Evolutionary conservation across 2,113 vertebrate genomes (phyloP).

Genomic region (Herpetotheres cachinnans): DNA sequence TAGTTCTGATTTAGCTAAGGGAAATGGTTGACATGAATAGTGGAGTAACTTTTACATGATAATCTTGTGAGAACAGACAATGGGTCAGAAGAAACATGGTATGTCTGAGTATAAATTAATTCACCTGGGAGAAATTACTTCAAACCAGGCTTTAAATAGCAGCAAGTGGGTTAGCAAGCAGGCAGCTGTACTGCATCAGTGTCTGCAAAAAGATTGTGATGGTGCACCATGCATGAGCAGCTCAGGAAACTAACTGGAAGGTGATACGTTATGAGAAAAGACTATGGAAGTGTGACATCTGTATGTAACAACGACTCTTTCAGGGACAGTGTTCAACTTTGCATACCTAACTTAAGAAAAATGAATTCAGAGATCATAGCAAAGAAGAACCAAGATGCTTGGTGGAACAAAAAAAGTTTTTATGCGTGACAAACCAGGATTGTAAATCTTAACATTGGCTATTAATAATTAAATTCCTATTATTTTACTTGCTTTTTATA

Average conservation of each 20-base stretch:
- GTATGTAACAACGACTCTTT: background rate
- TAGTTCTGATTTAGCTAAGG: background rate
- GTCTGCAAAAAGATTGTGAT: background rate
- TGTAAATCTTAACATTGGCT: background rate
- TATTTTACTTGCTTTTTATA: background rate
- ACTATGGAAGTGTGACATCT: background rate
- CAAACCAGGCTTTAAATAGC: background rate
- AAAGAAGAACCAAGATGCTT: background rate
- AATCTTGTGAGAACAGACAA: background rate
- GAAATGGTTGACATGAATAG: background rate
- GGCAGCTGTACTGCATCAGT: background rate
- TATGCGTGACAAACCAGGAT: background rate
- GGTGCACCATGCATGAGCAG: background rate
- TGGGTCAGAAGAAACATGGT: background rate
- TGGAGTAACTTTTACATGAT: background rate
- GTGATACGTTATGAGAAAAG: background rate
- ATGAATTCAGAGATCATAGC: background rate
- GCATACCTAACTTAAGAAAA: background rate
- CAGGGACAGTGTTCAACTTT: background rate
- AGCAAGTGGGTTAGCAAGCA: background rate
- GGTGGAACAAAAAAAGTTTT: background rate
- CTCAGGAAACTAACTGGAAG: background rate
- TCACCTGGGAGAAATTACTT: background rate
- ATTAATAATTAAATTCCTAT: background rate
- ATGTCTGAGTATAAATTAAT: background rate